Percentiles rank a stretch among this genome's conserved stretches.
Conservation (phyloP, 1,140 invertebrate genomes). For the Musca domestica region DNA sequence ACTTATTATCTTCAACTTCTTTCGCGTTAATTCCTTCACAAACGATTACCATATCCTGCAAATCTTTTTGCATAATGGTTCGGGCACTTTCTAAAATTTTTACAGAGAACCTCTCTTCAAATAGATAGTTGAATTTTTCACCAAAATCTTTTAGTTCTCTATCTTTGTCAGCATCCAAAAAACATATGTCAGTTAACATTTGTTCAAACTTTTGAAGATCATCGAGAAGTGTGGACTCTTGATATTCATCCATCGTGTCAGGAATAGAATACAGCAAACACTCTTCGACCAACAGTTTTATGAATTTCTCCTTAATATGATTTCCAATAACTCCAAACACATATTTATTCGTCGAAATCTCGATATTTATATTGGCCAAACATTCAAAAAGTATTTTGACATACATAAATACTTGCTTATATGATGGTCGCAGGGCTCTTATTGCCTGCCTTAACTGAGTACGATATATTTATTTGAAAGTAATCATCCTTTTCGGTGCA, state of each 20-base stretch:
- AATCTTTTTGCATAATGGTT: constrained; percentile 75
- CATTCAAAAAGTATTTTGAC: constrained; percentile 62
- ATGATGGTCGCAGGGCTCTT: constrained; percentile 47
- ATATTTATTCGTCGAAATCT: constrained; percentile 55
- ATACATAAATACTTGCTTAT: constrained; percentile 63
- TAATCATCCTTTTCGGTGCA: constrained; percentile 31
- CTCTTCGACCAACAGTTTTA: constrained; percentile 67
- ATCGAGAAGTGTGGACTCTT: constrained; percentile 63
- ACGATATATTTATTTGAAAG: constrained; percentile 40
- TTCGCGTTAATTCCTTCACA: constrained; percentile 55
- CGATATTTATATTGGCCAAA: constrained; percentile 60
- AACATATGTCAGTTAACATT: constrained; percentile 58
- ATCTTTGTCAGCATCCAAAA: constrained; percentile 51
- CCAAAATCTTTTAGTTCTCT: constrained; percentile 66
- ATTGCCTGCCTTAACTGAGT: constrained; percentile 37
- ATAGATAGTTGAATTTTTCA: constrained; percentile 74
- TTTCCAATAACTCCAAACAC: constrained; percentile 65
- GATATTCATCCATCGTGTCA: constrained; percentile 66
- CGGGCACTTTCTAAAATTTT: constrained; percentile 69
- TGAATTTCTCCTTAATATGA: constrained; percentile 63
- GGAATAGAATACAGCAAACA: constrained; percentile 76
- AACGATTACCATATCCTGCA: constrained; percentile 72
- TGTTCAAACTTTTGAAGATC: constrained; percentile 68
- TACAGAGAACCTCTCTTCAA: constrained; percentile 75
- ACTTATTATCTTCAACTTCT: constrained; percentile 36